Evolutionary conservation across 2,797 vertebrate genomes (phyloP).

Genomic region (Coreius guichenoti): DNA sequence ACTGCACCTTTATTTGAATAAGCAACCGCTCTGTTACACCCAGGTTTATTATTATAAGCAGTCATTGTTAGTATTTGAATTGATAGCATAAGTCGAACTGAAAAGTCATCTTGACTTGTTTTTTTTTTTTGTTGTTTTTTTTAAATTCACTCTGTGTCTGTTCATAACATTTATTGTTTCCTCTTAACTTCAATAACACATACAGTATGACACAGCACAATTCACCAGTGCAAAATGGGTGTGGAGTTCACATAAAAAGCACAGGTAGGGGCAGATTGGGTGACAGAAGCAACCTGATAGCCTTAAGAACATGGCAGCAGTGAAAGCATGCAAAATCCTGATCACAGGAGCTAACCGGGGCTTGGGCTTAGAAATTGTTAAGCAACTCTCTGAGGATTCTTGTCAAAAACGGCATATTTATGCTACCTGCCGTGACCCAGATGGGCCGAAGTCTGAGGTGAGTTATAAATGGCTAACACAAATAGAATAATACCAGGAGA

Average conservation of each 20-base stretch:
- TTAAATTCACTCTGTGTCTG: background rate
- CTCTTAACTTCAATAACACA: background rate
- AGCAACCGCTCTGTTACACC: background rate
- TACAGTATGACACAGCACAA: background rate
- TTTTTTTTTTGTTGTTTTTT: background rate
- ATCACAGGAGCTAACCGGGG: conserved; percentile 76
- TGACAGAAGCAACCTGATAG: background rate
- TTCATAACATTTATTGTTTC: background rate
- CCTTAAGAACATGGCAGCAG: conserved; percentile 38
- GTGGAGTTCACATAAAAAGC: background rate
- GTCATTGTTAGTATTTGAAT: background rate
- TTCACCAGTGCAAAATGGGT: background rate
- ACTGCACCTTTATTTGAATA: conserved; percentile 12
- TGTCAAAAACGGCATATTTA: conserved; percentile 63
- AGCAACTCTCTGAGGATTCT: conserved; percentile 58
- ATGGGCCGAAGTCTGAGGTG: conserved; percentile 66
- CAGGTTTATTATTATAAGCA: background rate
- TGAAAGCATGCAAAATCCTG: conserved; percentile 58
- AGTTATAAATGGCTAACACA: conserved; percentile 22
- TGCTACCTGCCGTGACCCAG: conserved; percentile 70
- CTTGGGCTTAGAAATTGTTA: conserved; percentile 71
- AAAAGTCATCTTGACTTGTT: background rate
- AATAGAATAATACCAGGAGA: background rate
- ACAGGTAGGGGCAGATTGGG: background rate
- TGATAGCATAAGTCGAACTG: background rate